Evolutionary conservation across 2,888 invertebrate species (phyloP).

Genomic region (Gortyna flavago): DNA sequence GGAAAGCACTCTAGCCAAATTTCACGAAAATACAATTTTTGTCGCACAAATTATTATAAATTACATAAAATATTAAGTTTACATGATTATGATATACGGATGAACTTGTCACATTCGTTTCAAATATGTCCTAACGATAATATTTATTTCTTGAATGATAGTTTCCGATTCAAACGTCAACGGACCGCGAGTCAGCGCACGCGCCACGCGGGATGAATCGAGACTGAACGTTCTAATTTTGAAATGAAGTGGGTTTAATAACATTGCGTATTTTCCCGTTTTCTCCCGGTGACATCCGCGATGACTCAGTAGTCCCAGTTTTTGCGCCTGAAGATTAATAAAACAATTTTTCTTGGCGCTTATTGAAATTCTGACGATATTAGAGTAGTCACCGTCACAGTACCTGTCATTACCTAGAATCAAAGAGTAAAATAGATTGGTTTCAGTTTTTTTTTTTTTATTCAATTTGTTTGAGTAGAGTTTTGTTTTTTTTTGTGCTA

Average conservation of each 20-base stretch:
- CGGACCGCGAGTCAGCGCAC: slow-evolving; percentile 77
- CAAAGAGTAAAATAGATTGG: slow-evolving; percentile 2
- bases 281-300: slow-evolving; percentile 80
- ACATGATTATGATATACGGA: slow-evolving; percentile 40
- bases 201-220: slow-evolving; percentile 80
- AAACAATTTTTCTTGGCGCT: slow-evolving; percentile 63
- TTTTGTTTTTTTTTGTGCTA: no score
- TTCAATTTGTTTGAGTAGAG: background rate
- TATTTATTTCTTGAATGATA: slow-evolving; percentile 62
- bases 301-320: slow-evolving; percentile 80
- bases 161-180: slow-evolving; percentile 70
- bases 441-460: background rate
- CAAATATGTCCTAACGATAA: slow-evolving; percentile 49
- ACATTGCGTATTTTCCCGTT: slow-evolving; percentile 88
- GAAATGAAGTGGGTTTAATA: slow-evolving; percentile 88
- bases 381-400: slow-evolving; percentile 30
- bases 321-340: slow-evolving; percentile 63
- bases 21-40: slow-evolving; percentile 32
- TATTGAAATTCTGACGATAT: slow-evolving; percentile 46
- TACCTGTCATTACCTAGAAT: background rate
- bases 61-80: slow-evolving; percentile 6
- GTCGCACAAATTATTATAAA: slow-evolving; percentile 10
- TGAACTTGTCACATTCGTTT: slow-evolving; percentile 56
- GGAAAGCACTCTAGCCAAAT: slow-evolving; percentile 13
- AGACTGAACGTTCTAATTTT: slow-evolving; percentile 88